Percentiles rank a stretch among this genome's conserved stretches.
phyloP scores from a whole-genome alignment of 2,113 vertebrate genomes.

The Peromyscus leucopus region DNA sequence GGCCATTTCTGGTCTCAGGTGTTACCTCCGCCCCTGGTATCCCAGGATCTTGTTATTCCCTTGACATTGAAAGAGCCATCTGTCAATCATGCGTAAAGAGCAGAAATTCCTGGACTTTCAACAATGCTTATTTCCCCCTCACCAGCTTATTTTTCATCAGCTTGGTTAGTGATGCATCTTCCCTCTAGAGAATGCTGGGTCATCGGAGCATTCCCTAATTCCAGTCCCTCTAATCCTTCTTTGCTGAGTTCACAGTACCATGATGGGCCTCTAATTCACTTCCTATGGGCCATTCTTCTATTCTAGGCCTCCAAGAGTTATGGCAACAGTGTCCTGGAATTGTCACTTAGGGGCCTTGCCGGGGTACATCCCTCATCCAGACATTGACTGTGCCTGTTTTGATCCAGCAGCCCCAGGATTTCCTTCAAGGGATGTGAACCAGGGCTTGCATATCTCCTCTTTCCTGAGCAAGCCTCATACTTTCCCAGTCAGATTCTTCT shows the following conservation, averaged over 20 bases:
- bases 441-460: neutral
- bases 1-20: neutral
- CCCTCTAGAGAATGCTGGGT: neutral
- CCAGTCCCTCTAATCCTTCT: neutral
- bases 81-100: neutral
- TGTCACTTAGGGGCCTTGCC: neutral
- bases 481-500: neutral
- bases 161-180: neutral
- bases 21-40: neutral
- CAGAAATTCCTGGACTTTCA: neutral
- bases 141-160: neutral
- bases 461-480: neutral
- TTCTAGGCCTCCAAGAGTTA: neutral
- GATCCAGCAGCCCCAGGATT: neutral
- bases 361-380: neutral
- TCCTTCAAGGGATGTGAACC: neutral
- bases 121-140: neutral
- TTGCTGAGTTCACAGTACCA: neutral
- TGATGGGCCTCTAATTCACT: neutral
- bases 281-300: neutral
- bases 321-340: too few relatives aligned
- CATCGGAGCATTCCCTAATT: neutral
- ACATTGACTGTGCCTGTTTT: too few relatives aligned
- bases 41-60: neutral
- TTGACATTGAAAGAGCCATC: neutral